Percentiles rank a stretch among this genome's conserved stretches.
These are phyloP conservation scores for Eulimnadia texana DNA, from an alignment of 1,140 invertebrate species.

Conservation along the genomic window DNA sequence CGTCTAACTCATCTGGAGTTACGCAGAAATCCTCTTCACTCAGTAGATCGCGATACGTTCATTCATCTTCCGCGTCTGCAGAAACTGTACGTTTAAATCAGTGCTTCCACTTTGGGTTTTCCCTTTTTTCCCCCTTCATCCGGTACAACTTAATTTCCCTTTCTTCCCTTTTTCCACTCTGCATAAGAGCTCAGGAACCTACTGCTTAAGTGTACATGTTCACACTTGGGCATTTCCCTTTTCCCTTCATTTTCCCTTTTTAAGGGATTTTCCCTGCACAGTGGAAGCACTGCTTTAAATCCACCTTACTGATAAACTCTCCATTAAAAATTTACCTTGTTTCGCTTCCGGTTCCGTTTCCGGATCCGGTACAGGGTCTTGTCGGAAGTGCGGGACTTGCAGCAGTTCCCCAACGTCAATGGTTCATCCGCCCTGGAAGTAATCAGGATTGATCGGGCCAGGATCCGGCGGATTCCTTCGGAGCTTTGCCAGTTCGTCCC, in stretches of 20 bases:
- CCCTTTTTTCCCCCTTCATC: too few species aligned
- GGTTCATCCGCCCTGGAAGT: constrained; percentile 27
- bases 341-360: too few species aligned
- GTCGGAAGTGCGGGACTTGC: constrained; percentile 29
- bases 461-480: constrained; percentile 27
- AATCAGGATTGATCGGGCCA: constrained; percentile 32
- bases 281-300: too few species aligned
- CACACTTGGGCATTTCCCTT: too few species aligned
- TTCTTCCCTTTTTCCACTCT: too few species aligned
- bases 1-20: constrained; percentile 48
- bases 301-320: too few species aligned
- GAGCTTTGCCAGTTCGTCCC: constrained; percentile 28
- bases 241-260: too few species aligned
- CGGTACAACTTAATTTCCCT: too few species aligned
- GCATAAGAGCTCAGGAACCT: too few species aligned
- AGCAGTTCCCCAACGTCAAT: constrained; percentile 31
- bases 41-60: constrained; percentile 46
- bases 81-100: constrained; percentile 44
- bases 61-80: constrained; percentile 45
- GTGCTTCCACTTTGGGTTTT: too few species aligned
- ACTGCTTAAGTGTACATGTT: too few species aligned
- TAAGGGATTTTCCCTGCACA: too few species aligned
- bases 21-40: constrained; percentile 50
- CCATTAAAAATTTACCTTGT: constrained; percentile 33
- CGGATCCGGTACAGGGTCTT: constrained; percentile 28